Evolutionary conservation across 2,888 invertebrate species (phyloP).

Genomic region (Matsumyia berberina): DNA sequence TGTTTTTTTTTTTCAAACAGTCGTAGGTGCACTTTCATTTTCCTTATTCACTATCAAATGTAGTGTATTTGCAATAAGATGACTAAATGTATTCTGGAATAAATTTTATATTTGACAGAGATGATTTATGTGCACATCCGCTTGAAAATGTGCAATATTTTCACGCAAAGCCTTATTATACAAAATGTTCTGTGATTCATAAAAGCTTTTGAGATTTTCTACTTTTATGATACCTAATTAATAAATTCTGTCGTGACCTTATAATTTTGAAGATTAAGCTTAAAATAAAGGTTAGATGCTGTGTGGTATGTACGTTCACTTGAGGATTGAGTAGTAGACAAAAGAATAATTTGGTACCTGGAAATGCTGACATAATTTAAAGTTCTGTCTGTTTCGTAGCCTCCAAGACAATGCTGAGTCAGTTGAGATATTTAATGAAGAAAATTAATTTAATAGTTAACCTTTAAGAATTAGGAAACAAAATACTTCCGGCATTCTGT

Average conservation of each 20-base stretch:
- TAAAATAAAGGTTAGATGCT: neutral
- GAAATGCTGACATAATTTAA: neutral
- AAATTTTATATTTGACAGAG: neutral
- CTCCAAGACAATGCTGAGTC: too few relatives aligned
- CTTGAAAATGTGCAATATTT: neutral
- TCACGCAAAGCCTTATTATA: neutral
- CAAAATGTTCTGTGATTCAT: conserved; percentile 14
- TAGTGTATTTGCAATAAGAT: conserved; percentile 6
- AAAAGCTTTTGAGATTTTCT: neutral
- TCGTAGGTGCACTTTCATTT: conserved; percentile 29
- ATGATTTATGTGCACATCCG: neutral
- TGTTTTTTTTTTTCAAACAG: neutral
- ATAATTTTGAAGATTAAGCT: neutral
- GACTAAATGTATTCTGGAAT: too few relatives aligned
- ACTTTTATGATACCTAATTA: conserved; percentile 8
- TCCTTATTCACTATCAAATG: conserved; percentile 12
- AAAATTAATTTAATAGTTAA: too few relatives aligned
- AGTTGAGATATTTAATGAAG: too few relatives aligned
- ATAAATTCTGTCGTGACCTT: conserved; percentile 29
- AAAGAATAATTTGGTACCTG: neutral
- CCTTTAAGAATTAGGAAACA: too few relatives aligned
- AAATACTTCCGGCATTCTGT: too few relatives aligned
- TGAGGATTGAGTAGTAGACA: neutral
- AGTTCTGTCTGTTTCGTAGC: too few relatives aligned
- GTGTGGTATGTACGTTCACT: neutral